Evolutionary conservation across 2,888 invertebrate species (phyloP).

Genomic region (Agonopterix heracliana): DNA sequence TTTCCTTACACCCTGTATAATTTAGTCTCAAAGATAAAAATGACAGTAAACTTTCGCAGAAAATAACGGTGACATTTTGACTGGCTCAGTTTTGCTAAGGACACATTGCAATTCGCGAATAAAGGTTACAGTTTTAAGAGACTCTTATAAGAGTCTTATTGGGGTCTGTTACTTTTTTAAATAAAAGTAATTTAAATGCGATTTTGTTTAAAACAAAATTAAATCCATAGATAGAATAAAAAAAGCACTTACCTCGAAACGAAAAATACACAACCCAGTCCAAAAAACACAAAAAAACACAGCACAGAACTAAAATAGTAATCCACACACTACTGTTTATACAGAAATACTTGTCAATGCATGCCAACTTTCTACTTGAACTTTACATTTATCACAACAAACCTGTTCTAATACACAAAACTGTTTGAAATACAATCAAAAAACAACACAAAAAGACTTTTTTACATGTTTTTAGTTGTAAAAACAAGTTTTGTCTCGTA

Average conservation of each 20-base stretch:
- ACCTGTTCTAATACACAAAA: conserved; percentile 4
- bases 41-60: no score
- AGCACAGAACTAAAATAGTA: conserved; percentile 41
- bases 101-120: no score
- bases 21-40: no score
- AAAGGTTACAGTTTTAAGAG: no score
- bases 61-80: no score
- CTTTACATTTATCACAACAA: conserved; percentile 17
- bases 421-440: conserved; percentile 1
- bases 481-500: conserved; percentile 31
- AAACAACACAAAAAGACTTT: conserved; percentile 21
- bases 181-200: no score
- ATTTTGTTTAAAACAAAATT: no score
- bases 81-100: no score
- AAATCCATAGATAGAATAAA: not conserved
- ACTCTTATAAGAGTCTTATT: no score
- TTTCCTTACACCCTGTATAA: no score
- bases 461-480: conserved; percentile 28
- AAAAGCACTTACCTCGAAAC: not conserved
- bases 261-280: conserved; percentile 33
- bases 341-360: conserved; percentile 37
- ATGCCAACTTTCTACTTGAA: conserved; percentile 46
- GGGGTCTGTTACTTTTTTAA: no score
- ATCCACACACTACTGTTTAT: conserved; percentile 37
- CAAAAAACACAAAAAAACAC: conserved; percentile 38